Base-by-base conservation (phyloP, 2,797 vertebrate genomes). In the Balearica regulorum region DNA sequence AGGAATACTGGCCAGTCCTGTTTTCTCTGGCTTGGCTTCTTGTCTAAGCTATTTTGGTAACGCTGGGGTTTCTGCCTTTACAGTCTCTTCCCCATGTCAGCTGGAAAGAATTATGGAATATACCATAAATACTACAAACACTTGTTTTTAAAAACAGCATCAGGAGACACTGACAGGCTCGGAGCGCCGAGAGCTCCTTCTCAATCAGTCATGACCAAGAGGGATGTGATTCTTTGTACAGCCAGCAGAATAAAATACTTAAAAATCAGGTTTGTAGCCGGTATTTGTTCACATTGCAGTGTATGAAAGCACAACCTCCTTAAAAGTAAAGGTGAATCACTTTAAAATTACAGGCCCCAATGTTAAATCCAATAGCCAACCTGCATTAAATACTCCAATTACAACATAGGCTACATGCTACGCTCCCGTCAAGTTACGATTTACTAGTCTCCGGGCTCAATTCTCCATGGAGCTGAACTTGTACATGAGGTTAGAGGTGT, bases 401-500 rank as follows among this genome's bases (percentile, higher is more conserved):
- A 41, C n/a, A 26, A 15, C 16, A 9, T 3, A 26, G 41, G 54
- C 66, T 19, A 14, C 13, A 2, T 8, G 58, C 87, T 26, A 12
- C 0, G 8, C 35, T 55, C 24, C 7, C 0, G 1, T 16, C 37
- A 44, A 25, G 13, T 33, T 25, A 46, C 25, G 43, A 28, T 14
- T 33, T 25, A 16, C 25, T 5, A 6, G 11, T 13, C 46, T 33
- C 11, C 1, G 29, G 57, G 53, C 53, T 22, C 46, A 41, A 1
- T 4, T 68, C 54, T 24, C 18, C 53, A 11, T 15, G 3, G 54
- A 51, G 60, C 55, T 28, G 51, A 17, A 51, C 33, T 19, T 11
- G 33, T 16, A 11, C 6, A 3, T 26, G 6, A 69, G 51, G 31
- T 13, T 10, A 49, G 26, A 86, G 58, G 58, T 39, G 58, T 11